Base-by-base conservation (phyloP, 2,888 invertebrate species). In the Drepana falcataria region DNA sequence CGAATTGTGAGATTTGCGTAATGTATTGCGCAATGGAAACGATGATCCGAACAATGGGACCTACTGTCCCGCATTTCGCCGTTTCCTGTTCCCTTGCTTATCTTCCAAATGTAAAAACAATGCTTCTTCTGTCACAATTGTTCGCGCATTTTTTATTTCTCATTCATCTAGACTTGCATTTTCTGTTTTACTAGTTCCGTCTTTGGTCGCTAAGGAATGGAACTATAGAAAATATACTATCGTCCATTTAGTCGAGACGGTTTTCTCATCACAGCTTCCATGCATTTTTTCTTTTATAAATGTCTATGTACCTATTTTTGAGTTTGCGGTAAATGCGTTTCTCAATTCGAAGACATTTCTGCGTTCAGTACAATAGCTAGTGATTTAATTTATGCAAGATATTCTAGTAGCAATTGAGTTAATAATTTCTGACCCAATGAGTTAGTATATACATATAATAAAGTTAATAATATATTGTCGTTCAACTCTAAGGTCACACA, bases 91-190 rank as follows among this genome's bases (percentile, higher is more conserved):
- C 44, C 44, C 68, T 76, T 65, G 73, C 74, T 79, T 80, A 78
- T 83, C 79, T 72, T 76, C 72, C 68, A 66, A 79, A 72, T 70
- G 69, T 60, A 64, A 64, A 61, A 79, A 87, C 85, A 85, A 86
- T 80, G 81, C 74, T 56, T 54, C 64, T 70, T 75, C 75, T 79
- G 77, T 80, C 63, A 63, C 73, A 73, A 81, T 80, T 82, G 81
- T 84, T 79, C 68, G 68, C 64, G 66, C 73, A 73, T 66, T 51
- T 58, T 59, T 69, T 69, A 69, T 73, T 71, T 76, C 74, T 68
- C 73, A 73, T 71, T 61, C 64, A 74, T 73, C 70, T 73, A 62
- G 63, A 60, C 58, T 63, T 64, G 66, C 61, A 56, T 68, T 69
- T 67, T 67, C 35, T 52, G 53, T 54, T 57, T 44, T 44, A 44